phyloP scores from a whole-genome alignment of 2,113 vertebrate species.

The Stigmatopora argus region DNA sequence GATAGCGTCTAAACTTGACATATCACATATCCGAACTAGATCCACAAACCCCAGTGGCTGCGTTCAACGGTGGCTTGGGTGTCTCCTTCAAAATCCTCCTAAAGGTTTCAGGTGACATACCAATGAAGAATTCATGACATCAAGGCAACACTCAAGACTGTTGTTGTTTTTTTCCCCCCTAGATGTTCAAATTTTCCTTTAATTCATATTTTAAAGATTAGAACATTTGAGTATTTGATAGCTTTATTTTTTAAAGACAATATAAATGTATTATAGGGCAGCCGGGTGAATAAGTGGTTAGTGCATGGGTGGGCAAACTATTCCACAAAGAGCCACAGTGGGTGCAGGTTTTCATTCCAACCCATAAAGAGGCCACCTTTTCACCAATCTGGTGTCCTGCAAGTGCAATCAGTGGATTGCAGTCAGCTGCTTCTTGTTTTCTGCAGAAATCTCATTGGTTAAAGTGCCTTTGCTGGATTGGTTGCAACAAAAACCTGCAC shows the following conservation, averaged over 20 bases:
- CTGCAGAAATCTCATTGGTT: too few relatives aligned
- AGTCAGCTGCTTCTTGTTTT: too few relatives aligned
- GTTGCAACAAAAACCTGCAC: too few relatives aligned
- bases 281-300: too few relatives aligned
- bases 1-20: slow-evolving; percentile 44
- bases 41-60: slow-evolving; percentile 61
- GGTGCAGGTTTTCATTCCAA: too few relatives aligned
- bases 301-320: too few relatives aligned
- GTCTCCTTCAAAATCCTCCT: slow-evolving; percentile 67
- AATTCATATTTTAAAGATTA: background rate
- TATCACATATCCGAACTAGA: slow-evolving; percentile 74
- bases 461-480: too few relatives aligned
- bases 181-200: background rate
- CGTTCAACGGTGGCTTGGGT: slow-evolving; percentile 65
- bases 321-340: too few relatives aligned
- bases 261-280: too few relatives aligned
- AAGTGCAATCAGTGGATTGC: too few relatives aligned
- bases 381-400: too few relatives aligned
- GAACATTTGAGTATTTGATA: background rate
- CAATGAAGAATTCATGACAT: slow-evolving; percentile 65
- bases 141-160: slow-evolving; percentile 51
- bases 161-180: background rate
- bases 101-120: slow-evolving; percentile 67
- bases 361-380: too few relatives aligned
- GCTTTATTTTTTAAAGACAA: background rate